These are phyloP conservation scores for Coreoperca whiteheadi DNA, from an alignment of 2,113 vertebrate species.

Conservation along the genomic window DNA sequence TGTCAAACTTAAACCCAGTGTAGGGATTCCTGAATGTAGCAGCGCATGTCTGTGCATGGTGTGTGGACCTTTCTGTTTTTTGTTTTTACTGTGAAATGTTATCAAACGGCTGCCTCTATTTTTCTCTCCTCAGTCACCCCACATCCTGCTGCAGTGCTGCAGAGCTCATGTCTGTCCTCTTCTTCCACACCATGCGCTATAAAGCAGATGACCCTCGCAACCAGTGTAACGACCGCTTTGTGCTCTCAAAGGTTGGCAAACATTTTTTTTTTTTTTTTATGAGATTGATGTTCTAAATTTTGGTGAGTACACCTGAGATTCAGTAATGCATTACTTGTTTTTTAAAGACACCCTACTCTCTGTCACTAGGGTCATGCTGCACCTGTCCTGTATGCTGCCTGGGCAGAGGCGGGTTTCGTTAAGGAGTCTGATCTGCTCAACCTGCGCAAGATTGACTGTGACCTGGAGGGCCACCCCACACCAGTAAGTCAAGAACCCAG, in stretches of 20 bases:
- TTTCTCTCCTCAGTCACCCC: constrained; percentile 80
- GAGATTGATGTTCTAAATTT: neutral
- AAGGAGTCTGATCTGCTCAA: constrained; percentile 85
- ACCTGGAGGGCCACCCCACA: constrained; percentile 89
- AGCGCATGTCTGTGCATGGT: constrained; percentile 54
- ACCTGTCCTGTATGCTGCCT: constrained; percentile 86
- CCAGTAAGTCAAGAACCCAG: constrained; percentile 76
- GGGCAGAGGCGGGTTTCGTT: constrained; percentile 85
- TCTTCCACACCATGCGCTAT: constrained; percentile 89
- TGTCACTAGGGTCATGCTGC: constrained; percentile 86
- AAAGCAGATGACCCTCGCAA: constrained; percentile 82
- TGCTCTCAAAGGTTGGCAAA: constrained; percentile 86
- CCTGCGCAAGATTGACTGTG: constrained; percentile 85
- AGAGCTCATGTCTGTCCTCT: constrained; percentile 88
- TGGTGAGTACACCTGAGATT: neutral
- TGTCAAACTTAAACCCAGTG: neutral
- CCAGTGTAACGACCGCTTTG: constrained; percentile 87
- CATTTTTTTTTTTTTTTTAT: neutral
- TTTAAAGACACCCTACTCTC: too few relatives aligned
- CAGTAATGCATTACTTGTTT: too few relatives aligned
- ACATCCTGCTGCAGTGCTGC: constrained; percentile 89
- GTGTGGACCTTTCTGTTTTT: neutral
- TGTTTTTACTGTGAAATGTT: neutral
- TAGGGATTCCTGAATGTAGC: constrained; percentile 4
- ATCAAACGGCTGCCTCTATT: neutral